These are phyloP conservation scores for Macquaria ambigua DNA, from an alignment of 2,113 vertebrate species.

Conservation along the genomic window DNA sequence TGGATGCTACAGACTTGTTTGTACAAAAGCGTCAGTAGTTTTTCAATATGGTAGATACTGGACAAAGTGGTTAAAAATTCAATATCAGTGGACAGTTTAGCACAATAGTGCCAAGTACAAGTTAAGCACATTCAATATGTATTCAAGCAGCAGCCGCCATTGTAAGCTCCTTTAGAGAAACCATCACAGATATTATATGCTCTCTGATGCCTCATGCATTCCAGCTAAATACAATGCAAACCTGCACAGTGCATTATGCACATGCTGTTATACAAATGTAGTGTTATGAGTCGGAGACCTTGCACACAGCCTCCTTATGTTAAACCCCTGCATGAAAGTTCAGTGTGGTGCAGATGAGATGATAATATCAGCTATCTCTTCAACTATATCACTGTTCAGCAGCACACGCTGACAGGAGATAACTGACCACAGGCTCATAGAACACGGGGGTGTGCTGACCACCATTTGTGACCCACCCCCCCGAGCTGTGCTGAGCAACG, in stretches of 20 bases:
- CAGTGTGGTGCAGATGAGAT: conserved; percentile 17
- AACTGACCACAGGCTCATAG: conserved; percentile 14
- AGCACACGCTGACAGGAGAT: conserved; percentile 32
- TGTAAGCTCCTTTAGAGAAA: neutral
- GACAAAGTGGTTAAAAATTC: neutral
- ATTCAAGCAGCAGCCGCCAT: conserved; percentile 32
- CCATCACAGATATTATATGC: neutral
- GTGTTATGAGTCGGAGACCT: conserved; percentile 23
- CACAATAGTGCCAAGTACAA: neutral
- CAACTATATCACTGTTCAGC: conserved; percentile 31
- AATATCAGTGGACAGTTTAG: conserved; percentile 2
- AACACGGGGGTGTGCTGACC: conserved; percentile 37
- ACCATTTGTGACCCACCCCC: too few relatives aligned
- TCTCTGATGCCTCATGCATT: neutral
- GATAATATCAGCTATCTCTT: conserved; percentile 14
- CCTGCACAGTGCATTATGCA: neutral
- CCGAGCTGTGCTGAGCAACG: neutral
- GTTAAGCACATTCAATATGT: conserved; percentile 17
- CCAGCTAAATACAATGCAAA: conserved; percentile 22
- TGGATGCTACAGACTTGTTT: conserved; percentile 8
- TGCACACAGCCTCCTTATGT: neutral
- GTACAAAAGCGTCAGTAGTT: neutral
- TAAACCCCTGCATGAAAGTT: conserved; percentile 12
- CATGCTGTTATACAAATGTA: conserved; percentile 28
- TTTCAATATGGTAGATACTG: conserved; percentile 2